Evolutionary conservation across 2,888 invertebrate genomes (phyloP).

Genomic region (Hyposoter dolosus): DNA sequence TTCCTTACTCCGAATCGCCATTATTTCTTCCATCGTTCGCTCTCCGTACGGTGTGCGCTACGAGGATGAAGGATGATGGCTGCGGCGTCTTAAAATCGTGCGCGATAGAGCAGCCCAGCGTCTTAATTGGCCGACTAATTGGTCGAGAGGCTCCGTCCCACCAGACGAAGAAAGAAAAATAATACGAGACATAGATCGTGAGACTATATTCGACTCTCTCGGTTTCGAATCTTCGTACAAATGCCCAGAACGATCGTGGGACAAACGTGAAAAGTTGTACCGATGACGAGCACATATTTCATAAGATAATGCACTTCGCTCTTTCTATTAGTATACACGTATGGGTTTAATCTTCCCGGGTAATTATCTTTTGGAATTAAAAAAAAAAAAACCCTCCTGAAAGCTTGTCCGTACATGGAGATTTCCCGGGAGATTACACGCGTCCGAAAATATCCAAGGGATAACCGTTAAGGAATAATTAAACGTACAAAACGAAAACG

Average conservation of each 20-base stretch:
- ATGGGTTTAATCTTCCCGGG: constrained; percentile 12
- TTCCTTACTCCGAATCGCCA: constrained; percentile 20
- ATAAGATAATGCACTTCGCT: constrained; percentile 53
- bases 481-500: neutral
- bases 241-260: constrained; percentile 4
- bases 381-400: constrained; percentile 18
- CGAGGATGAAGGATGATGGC: constrained; percentile 47
- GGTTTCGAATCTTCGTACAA: constrained; percentile 5
- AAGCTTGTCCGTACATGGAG: neutral
- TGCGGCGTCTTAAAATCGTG: constrained; percentile 62
- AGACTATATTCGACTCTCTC: constrained; percentile 17
- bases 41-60: neutral
- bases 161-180: constrained; percentile 22
- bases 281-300: constrained; percentile 63
- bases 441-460: neutral
- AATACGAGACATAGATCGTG: constrained; percentile 21
- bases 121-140: constrained; percentile 63
- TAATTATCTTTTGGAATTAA: constrained; percentile 19
- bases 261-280: constrained; percentile 27
- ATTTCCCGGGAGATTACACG: constrained; percentile 17
- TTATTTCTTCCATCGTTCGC: constrained; percentile 31
- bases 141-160: constrained; percentile 47
- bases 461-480: neutral
- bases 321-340: constrained; percentile 33
- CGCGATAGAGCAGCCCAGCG: constrained; percentile 25